Percentiles rank a stretch among this genome's conserved stretches.
These are phyloP conservation scores for Pangasianodon gigas DNA, from an alignment of 2,113 vertebrate genomes.

Conservation along the genomic window DNA sequence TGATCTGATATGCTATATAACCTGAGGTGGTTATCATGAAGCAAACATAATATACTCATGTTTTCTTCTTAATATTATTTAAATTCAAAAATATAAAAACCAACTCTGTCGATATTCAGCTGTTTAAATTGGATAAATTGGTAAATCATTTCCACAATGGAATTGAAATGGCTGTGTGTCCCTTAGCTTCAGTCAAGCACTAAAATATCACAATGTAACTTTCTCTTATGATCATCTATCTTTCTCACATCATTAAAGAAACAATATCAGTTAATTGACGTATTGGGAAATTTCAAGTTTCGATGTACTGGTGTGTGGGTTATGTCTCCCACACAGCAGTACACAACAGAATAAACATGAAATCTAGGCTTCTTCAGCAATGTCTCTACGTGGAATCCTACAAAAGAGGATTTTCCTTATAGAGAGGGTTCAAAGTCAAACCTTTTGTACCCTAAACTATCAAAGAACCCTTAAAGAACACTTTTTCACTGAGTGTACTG, in stretches of 20 bases:
- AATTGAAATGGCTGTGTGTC: background rate
- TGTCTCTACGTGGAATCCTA: background rate
- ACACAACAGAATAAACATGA: background rate
- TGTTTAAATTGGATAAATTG: background rate
- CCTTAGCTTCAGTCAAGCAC: background rate
- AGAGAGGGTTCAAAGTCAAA: background rate
- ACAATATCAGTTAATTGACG: slow-evolving; percentile 5
- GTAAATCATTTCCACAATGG: background rate
- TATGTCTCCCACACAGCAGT: slow-evolving; percentile 2
- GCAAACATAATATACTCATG: background rate
- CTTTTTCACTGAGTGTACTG: background rate
- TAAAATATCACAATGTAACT: background rate
- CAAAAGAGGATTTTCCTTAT: background rate
- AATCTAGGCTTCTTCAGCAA: background rate
- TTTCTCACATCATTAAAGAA: slow-evolving; percentile 16
- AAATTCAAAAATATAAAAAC: background rate
- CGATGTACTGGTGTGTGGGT: background rate
- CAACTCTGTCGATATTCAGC: background rate
- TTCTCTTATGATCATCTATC: background rate
- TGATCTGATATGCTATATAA: background rate
- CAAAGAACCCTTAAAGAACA: background rate
- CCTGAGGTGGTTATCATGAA: background rate
- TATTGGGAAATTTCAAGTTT: background rate
- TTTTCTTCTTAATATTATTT: background rate
- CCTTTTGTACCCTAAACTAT: background rate